Evolutionary conservation across 2,113 vertebrate genomes (phyloP), one percentile per base, ranked within the genome.

Genomic region (Naja naja): DNA sequence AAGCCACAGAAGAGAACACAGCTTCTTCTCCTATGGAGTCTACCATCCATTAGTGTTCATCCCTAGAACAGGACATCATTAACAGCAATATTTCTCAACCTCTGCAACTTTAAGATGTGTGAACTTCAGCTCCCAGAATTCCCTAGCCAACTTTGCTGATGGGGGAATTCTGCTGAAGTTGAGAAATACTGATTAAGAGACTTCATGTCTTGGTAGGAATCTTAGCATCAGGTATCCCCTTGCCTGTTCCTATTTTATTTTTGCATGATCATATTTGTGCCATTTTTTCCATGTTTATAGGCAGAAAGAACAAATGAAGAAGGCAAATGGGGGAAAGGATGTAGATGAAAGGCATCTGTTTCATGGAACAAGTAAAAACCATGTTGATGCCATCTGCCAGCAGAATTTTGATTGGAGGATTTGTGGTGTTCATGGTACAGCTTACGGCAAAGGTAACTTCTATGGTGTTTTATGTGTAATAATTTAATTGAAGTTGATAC

Each of bases 391-490:
- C n/a, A 98, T 98, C 91, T 98, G 97, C 91, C 96, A 97, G 87
- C 97, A 98, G 89, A 98, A 98, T 94, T 98, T 98, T 87, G 97
- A 98, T 88, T 98, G 97, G 97, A 97, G 97, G 92, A 96, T 98
- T 93, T 98, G 97, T 5, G 97, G 97, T 53, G 56, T 95, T 56
- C 96, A 98, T 43, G 97, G 97, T 54, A 98, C 97, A 22, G 94
- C 96, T 43, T 98, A 98, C 0, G 97, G 97, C 94, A 98, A 95
- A 98, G 97, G 97, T 98, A 0, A 91, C 23, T 58, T 81, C 6
- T n/a, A 1, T 81, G 95, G 91, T 93, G 87, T n/a, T 91, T 93
- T 85, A 1, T 27, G 18, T 1, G 2, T 30, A 23, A 27, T 27
- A 55, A 27, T 54, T 85, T 53, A 25, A 85, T 85, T 58, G 23